phyloP scores from a whole-genome alignment of 2,888 invertebrate species.

The Drosophila limbata region DNA sequence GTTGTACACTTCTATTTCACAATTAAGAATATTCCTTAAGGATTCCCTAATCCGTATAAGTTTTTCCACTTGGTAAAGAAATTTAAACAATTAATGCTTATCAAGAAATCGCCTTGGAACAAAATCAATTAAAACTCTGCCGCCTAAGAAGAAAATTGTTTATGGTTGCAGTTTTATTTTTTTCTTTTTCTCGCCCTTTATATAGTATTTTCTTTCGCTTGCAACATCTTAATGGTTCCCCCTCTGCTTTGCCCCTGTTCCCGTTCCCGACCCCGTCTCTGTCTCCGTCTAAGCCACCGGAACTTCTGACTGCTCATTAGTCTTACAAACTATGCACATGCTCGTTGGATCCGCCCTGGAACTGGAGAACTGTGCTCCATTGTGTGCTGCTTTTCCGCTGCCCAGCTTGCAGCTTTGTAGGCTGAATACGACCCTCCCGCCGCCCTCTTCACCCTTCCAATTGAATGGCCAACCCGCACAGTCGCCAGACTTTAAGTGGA shows the following conservation, averaged over 20 bases:
- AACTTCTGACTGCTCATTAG: conserved; percentile 65
- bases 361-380: conserved; percentile 19
- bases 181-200: neutral
- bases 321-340: conserved; percentile 74
- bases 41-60: neutral
- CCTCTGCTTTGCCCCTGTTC: neutral
- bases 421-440: neutral
- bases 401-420: conserved; percentile 42
- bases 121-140: conserved; percentile 26
- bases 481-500: conserved; percentile 47
- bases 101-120: conserved; percentile 3
- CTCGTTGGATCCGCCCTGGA: conserved; percentile 22
- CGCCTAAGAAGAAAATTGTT: conserved; percentile 15
- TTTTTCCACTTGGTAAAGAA: neutral
- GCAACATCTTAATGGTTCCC: conserved; percentile 36
- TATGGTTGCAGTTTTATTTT: conserved; percentile 4
- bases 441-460: neutral
- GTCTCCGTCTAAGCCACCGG: conserved; percentile 19
- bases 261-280: neutral
- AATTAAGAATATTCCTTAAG: too few relatives aligned
- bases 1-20: neutral
- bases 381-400: conserved; percentile 50
- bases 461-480: conserved; percentile 51
- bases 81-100: conserved; percentile 15
- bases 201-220: conserved; percentile 1